Conservation (phyloP, 2,888 invertebrate genomes). For the Lacanobia oleracea region DNA sequence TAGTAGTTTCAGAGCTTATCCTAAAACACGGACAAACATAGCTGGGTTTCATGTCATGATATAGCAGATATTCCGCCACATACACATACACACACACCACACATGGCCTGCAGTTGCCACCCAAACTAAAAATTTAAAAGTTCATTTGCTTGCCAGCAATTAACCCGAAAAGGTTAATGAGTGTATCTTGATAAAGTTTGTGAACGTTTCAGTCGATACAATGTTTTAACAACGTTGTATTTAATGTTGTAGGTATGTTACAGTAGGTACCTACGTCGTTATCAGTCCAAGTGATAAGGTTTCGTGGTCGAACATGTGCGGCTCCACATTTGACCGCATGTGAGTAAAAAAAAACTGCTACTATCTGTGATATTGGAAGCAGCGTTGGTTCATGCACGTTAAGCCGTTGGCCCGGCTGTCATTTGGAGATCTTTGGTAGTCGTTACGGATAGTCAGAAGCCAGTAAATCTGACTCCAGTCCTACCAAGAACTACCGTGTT, state of each 20-base stretch:
- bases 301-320: constrained; percentile 25
- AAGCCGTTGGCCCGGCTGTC: no score
- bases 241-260: constrained; percentile 12
- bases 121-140: constrained; percentile 5
- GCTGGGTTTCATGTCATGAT: background rate
- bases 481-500: no score
- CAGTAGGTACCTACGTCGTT: constrained; percentile 24
- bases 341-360: constrained; percentile 1
- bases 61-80: background rate
- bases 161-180: constrained; percentile 55
- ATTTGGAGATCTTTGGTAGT: no score
- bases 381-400: no score
- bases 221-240: constrained; percentile 26
- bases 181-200: constrained; percentile 47
- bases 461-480: no score
- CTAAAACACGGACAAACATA: background rate
- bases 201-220: constrained; percentile 22
- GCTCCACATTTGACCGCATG: constrained; percentile 27
- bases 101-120: constrained; percentile 22
- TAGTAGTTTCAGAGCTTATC: background rate
- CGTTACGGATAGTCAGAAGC: no score
- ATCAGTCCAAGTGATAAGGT: constrained; percentile 31
- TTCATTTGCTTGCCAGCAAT: constrained; percentile 29
- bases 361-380: background rate
- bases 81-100: no score